Evolutionary conservation across 2,113 vertebrate species (phyloP), one percentile per base, ranked within the genome.

Genomic region (Danionella cerebrum): DNA sequence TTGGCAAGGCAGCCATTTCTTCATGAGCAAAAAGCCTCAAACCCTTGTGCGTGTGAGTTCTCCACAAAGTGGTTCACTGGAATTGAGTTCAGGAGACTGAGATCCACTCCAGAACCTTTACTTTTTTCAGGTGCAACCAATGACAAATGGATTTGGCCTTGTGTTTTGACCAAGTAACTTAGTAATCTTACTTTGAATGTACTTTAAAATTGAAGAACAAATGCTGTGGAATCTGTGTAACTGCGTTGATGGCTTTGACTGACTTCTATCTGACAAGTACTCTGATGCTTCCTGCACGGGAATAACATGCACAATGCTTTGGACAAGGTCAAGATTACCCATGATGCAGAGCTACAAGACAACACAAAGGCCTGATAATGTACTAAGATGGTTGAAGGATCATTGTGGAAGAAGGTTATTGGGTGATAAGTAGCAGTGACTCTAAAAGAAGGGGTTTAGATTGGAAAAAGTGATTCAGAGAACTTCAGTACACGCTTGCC

Each of bases 251-350:
- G 44, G 54, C 13, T 25, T 50, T 75, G 62, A 75, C 55, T 67
- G 69, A 71, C 69, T 64, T 25, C 63, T 66, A 39, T 29, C 66
- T 53, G 31, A 57, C 11, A 47, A 8, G 21, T 53, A 25, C 65
- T 29, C 8, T 4, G 11, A 41, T 42, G 10, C 54, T 14, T 14
- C 5, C 25, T 2, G 25, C 36, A 31, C 7, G 24, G 31, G 22
- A 8, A n/a, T 16, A 13, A 14, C 11, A 24, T 29, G 8, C 53
- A 48, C 60, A 64, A 24, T 48, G 24, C 21, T 19, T 13, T 3
- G 5, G 19, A 59, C 29, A 44, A 38, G 55, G 47, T 75, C 41
- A 64, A 51, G 58, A 59, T 16, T 13, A 67, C 44, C 0, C 27
- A 27, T 31, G 18, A 52, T 44, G 59, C 57, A 42, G 42, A 50